Percentiles rank a stretch among this genome's conserved stretches.
These are phyloP conservation scores for Sorex fumeus DNA, from an alignment of 2,113 vertebrate genomes.

Conservation along the genomic window DNA sequence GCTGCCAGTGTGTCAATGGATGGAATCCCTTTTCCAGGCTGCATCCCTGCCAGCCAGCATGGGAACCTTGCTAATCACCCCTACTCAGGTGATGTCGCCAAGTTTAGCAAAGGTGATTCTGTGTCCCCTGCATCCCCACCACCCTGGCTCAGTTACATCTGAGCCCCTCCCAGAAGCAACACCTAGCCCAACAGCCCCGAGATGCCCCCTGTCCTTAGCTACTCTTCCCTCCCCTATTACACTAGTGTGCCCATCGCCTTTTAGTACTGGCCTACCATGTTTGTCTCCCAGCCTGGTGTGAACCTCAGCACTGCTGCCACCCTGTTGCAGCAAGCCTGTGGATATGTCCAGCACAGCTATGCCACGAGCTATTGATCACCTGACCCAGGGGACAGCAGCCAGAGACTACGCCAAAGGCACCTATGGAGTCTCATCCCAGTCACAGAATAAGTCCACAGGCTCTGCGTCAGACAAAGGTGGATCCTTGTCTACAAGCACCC, in stretches of 20 bases:
- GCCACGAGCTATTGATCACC: constrained; percentile 96
- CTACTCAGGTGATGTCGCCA: constrained; percentile 98
- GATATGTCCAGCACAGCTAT: constrained; percentile 95
- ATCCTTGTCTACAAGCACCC: constrained; percentile 93
- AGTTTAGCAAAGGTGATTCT: constrained; percentile 96
- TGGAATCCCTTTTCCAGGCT: constrained; percentile 97
- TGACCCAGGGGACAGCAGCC: constrained; percentile 94
- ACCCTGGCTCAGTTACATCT: constrained; percentile 93
- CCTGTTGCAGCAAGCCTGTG: constrained; percentile 95
- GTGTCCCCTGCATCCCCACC: constrained; percentile 96
- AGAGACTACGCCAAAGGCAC: constrained; percentile 97
- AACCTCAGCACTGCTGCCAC: constrained; percentile 91
- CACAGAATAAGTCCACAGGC: constrained; percentile 95
- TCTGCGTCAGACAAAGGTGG: constrained; percentile 96
- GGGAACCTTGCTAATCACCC: constrained; percentile 95
- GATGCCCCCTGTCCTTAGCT: constrained; percentile 97
- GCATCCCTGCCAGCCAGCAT: constrained; percentile 95
- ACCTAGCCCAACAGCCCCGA: constrained; percentile 94
- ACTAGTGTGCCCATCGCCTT: constrained; percentile 96
- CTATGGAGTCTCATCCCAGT: constrained; percentile 95
- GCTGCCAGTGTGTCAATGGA: constrained; percentile 93
- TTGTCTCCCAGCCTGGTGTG: constrained; percentile 94
- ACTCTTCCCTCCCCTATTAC: constrained; percentile 97
- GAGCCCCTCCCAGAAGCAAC: constrained; percentile 93
- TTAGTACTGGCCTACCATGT: constrained; percentile 97